These are phyloP conservation scores for Pseudomyrmex cubaensis DNA, from an alignment of 1,140 invertebrate genomes.

Conservation along the genomic window DNA sequence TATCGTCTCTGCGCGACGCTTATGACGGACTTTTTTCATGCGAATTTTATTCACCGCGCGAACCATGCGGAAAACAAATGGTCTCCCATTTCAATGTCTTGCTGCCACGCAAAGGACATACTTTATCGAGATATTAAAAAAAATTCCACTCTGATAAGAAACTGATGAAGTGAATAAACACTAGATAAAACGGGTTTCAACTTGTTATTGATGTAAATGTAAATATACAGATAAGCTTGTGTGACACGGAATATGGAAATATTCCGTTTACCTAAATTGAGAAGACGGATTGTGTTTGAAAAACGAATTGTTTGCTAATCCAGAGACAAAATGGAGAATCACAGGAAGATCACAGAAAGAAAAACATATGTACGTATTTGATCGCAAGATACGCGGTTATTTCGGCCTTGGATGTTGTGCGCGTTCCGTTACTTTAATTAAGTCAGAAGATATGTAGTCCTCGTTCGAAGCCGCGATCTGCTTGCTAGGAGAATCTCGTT, in stretches of 20 bases:
- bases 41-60: background rate
- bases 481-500: conserved; percentile 46
- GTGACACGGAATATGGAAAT: no score
- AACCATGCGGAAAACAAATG: conserved; percentile 38
- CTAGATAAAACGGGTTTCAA: no score
- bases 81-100: conserved; percentile 8
- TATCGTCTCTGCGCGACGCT: background rate
- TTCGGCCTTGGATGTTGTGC: conserved; percentile 22
- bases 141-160: no score
- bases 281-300: no score
- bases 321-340: background rate
- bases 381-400: conserved; percentile 8
- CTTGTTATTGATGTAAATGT: no score
- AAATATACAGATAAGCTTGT: no score
- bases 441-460: conserved; percentile 50
- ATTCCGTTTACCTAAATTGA: no score
- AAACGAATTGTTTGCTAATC: no score
- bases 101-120: conserved; percentile 16
- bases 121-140: background rate
- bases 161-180: no score
- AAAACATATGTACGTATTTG: background rate
- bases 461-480: conserved; percentile 35
- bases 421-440: conserved; percentile 52
- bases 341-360: background rate
- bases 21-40: conserved; percentile 28